phyloP scores from a whole-genome alignment of 2,797 vertebrate species.

The Microcaecilia unicolor region DNA sequence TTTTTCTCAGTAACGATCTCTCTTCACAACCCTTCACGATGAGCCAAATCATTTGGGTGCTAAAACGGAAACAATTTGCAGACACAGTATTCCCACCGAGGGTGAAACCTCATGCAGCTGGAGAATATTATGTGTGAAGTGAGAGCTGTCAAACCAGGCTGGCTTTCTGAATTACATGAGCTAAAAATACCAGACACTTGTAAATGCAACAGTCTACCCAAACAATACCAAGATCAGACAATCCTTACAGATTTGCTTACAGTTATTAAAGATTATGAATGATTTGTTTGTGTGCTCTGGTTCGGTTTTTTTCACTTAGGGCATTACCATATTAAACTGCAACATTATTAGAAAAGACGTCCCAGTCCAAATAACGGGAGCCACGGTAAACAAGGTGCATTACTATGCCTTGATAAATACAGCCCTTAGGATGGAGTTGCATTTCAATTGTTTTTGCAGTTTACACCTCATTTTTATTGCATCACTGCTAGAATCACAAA shows the following conservation, averaged over 20 bases:
- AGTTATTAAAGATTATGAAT: slow-evolving; percentile 24
- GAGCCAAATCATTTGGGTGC: not conserved
- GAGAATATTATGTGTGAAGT: slow-evolving; percentile 26
- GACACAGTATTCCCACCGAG: slow-evolving; percentile 16
- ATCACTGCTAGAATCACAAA: too few relatives aligned
- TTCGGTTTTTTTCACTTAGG: slow-evolving; percentile 25
- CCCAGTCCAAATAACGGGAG: too few relatives aligned
- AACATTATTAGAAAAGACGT: too few relatives aligned
- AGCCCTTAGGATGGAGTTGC: too few relatives aligned
- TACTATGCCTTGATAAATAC: too few relatives aligned
- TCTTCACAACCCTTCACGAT: not conserved
- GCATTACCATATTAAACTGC: too few relatives aligned
- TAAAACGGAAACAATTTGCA: slow-evolving; percentile 11
- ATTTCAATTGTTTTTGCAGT: slow-evolving; percentile 29
- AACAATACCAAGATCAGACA: slow-evolving; percentile 37
- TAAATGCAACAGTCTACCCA: slow-evolving; percentile 39
- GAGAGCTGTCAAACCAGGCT: slow-evolving; percentile 11
- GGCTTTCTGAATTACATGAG: slow-evolving; percentile 17
- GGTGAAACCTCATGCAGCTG: slow-evolving; percentile 14
- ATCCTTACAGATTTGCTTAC: slow-evolving; percentile 1
- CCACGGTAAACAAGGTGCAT: too few relatives aligned
- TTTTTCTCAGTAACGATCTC: not conserved
- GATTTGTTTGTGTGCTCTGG: slow-evolving; percentile 35
- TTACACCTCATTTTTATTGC: slow-evolving; percentile 5
- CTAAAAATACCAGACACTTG: slow-evolving; percentile 47